These are phyloP conservation scores for Pluvianellus socialis DNA, from an alignment of 2,113 vertebrate genomes.

Conservation along the genomic window DNA sequence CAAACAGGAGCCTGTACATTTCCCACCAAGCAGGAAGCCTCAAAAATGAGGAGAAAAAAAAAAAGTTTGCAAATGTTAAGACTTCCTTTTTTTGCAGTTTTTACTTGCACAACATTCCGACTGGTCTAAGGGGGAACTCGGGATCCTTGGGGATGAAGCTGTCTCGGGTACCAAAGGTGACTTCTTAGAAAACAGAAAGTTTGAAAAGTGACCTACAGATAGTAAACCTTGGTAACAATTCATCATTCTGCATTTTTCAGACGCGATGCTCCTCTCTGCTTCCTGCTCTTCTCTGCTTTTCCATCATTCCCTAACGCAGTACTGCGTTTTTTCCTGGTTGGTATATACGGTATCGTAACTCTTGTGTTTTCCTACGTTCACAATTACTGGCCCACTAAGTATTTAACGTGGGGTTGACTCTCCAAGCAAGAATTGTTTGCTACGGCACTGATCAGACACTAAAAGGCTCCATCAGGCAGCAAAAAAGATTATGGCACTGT, in stretches of 20 bases:
- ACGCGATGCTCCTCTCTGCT: accelerated
- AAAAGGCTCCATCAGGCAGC: background rate
- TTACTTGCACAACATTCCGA: background rate
- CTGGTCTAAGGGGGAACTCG: background rate
- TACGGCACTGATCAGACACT: background rate
- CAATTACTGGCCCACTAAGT: background rate
- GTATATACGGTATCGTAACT: background rate
- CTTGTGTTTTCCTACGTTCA: background rate
- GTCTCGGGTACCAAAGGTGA: background rate
- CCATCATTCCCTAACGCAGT: background rate
- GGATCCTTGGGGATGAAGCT: background rate
- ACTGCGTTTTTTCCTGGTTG: background rate
- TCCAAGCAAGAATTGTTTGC: background rate
- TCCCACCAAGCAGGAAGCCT: background rate
- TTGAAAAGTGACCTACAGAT: background rate
- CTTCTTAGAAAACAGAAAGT: background rate
- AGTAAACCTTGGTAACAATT: background rate
- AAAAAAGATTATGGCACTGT: background rate
- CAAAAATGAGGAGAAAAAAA: background rate
- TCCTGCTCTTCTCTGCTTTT: background rate
- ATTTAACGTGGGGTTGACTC: background rate
- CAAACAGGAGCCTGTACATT: background rate
- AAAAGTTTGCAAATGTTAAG: background rate
- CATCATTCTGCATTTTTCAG: background rate
- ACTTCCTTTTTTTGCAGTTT: background rate